A percentile compares a stretch with the other conserved stretches of the same genome.
Evolutionary conservation across 2,113 vertebrate species (phyloP).

Genomic region (Passer domesticus): DNA sequence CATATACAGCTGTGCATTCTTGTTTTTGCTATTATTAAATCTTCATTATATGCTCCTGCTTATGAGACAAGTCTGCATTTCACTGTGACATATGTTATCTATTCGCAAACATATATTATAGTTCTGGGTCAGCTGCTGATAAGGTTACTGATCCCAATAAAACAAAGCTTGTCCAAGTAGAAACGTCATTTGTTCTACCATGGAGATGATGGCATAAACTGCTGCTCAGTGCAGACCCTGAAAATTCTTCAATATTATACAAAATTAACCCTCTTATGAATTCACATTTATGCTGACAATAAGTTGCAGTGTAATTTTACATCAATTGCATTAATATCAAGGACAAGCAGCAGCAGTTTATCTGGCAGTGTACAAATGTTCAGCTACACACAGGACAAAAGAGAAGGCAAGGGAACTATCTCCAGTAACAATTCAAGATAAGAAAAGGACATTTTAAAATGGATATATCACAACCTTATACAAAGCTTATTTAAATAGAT

Average conservation of each 20-base stretch:
- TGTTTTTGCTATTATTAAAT: conserved; percentile 67
- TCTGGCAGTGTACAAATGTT: neutral
- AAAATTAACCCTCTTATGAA: neutral
- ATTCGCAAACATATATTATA: conserved; percentile 71
- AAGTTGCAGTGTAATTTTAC: conserved; percentile 50
- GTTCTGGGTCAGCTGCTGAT: conserved; percentile 94
- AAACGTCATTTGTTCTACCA: conserved; percentile 87
- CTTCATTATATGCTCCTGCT: conserved; percentile 70
- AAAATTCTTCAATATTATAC: conserved; percentile 22
- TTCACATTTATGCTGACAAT: neutral
- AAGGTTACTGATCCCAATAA: conserved; percentile 91
- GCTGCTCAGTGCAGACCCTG: conserved; percentile 63
- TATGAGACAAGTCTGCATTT: conserved; percentile 66
- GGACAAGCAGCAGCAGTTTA: neutral
- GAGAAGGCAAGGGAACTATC: neutral
- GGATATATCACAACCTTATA: neutral
- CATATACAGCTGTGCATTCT: neutral
- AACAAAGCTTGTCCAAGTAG: conserved; percentile 89
- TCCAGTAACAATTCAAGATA: neutral
- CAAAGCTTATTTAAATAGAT: neutral
- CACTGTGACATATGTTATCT: conserved; percentile 89
- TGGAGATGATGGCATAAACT: conserved; percentile 76
- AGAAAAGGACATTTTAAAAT: neutral
- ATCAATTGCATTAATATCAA: neutral
- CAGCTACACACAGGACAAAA: neutral